Conservation (phyloP, 1,140 invertebrate species). For the Agrilus planipennis region DNA sequence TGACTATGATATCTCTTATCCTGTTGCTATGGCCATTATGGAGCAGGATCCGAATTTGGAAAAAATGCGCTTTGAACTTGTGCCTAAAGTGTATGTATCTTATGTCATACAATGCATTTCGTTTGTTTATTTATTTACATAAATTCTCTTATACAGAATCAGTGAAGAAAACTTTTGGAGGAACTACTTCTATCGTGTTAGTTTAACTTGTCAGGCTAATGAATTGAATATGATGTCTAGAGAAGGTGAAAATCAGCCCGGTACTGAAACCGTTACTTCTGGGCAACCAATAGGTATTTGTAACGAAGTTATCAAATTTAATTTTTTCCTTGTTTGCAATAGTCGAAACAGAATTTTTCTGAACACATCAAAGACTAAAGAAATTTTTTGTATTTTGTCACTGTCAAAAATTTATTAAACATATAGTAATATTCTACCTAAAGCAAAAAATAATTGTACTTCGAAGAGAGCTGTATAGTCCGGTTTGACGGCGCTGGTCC, state of each 20-base stretch:
- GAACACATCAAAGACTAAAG: background rate
- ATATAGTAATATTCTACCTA: too few relatives aligned
- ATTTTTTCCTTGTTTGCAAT: too few relatives aligned
- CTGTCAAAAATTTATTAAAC: too few relatives aligned
- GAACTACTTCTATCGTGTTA: constrained; percentile 99
- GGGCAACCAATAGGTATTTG: constrained; percentile 35
- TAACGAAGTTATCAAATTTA: too few relatives aligned
- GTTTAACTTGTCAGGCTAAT: constrained; percentile 92
- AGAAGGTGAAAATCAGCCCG: constrained; percentile 34
- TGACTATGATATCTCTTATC: constrained; percentile 83
- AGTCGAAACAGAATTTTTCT: constrained; percentile 13
- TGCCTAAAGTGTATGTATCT: constrained; percentile 84
- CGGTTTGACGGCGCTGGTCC: too few relatives aligned
- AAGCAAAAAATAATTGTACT: too few relatives aligned
- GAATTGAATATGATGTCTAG: constrained; percentile 62
- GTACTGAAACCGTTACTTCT: constrained; percentile 33
- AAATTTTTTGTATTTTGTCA: background rate
- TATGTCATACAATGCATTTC: constrained; percentile 8
- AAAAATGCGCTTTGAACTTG: constrained; percentile 96
- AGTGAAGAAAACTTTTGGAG: constrained; percentile 98
- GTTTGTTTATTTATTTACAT: constrained; percentile 2
- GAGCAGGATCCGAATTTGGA: constrained; percentile 90
- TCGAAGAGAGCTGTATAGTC: too few relatives aligned
- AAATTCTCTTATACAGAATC: constrained; percentile 54
- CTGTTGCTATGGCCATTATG: constrained; percentile 86